Evolutionary conservation across 2,888 invertebrate species (phyloP).

Genomic region (Scaptodrosophila latifasciaeformis): DNA sequence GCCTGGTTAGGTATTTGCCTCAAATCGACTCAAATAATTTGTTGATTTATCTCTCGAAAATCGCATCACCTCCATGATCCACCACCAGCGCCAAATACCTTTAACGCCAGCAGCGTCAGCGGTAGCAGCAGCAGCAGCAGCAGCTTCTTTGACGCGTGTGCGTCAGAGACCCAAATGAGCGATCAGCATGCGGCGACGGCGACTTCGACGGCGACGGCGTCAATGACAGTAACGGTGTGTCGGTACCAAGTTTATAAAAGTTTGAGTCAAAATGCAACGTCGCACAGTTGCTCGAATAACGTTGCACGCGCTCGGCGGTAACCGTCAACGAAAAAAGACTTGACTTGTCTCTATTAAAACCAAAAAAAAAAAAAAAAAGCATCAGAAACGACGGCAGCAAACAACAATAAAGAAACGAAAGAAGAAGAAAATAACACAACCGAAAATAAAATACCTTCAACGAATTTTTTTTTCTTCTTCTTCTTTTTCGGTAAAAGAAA

Average conservation of each 20-base stretch:
- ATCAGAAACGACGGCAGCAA: no score
- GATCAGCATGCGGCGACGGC: conserved; percentile 35
- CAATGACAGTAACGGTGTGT: no score
- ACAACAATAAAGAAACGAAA: conserved; percentile 5
- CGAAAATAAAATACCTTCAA: conserved; percentile 23
- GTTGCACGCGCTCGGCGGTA: conserved; percentile 54
- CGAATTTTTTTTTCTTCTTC: conserved; percentile 47
- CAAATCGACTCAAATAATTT: conserved; percentile 41
- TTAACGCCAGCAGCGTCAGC: neutral
- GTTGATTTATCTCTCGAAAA: conserved; percentile 60
- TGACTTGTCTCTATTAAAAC: neutral
- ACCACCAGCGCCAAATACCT: no score
- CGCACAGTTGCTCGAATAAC: conserved; percentile 63
- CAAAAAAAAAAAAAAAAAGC: conserved; percentile 13
- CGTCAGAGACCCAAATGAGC: conserved; percentile 37
- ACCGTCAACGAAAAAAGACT: conserved; percentile 1
- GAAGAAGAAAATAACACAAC: conserved; percentile 16
- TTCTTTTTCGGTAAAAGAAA: conserved; percentile 5
- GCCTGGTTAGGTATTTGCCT: conserved; percentile 27
- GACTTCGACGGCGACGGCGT: no score
- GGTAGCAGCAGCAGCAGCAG: neutral
- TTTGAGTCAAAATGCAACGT: conserved; percentile 64
- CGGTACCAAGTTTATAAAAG: conserved; percentile 65
- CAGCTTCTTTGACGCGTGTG: conserved; percentile 11
- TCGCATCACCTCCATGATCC: conserved; percentile 17